Base-by-base conservation (phyloP, 2,888 invertebrate species). In the Nephrotoma appendiculata region DNA sequence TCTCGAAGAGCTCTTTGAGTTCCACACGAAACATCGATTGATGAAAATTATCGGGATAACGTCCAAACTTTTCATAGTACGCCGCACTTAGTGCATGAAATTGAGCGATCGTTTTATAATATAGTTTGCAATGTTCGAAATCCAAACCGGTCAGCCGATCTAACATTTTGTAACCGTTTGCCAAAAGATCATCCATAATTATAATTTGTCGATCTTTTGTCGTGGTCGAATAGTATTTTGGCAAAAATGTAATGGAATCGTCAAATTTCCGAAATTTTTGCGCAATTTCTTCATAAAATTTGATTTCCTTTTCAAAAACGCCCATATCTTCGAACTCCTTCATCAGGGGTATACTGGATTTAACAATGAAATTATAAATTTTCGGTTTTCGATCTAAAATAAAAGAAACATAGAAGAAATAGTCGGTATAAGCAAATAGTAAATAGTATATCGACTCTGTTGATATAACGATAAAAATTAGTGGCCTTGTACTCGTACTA, bases 171-270 rank as follows among this genome's bases (percentile, higher is more conserved):
- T 88, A 91, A 0, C 90, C 90, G 7, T 42, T n/a, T n/a, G 88
- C 86, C n/a, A 89, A 90, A 0, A 91, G 88, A 88, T 91, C 91
- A 87, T 91, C 90, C 87, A 91, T 86, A 6, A 91, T 89, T 6
- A 91, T 90, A 0, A 91, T 89, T 11, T 89, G 89, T 2, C 91
- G 90, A 5, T 88, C 87, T 45, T 90, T 5, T 15, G 6, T 15
- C 5, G 15, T 15, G 52, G 15, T 15, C 15, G 15, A 15, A 57
- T 57, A 57, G 15, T 6, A 57, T 57, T 57, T 15, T 6, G 52
- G 52, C 6, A 57, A 15, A 57, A 15, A 57, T 57, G 52, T 57
- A 15, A 57, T 57, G 15, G 52, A 15, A 57, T 15, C 52, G 52
- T 57, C 52, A 7, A 57, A 6, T 15, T 57, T 57, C 2, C 15